Conservation (phyloP, 2,888 invertebrate genomes). For the Hyalella azteca region DNA sequence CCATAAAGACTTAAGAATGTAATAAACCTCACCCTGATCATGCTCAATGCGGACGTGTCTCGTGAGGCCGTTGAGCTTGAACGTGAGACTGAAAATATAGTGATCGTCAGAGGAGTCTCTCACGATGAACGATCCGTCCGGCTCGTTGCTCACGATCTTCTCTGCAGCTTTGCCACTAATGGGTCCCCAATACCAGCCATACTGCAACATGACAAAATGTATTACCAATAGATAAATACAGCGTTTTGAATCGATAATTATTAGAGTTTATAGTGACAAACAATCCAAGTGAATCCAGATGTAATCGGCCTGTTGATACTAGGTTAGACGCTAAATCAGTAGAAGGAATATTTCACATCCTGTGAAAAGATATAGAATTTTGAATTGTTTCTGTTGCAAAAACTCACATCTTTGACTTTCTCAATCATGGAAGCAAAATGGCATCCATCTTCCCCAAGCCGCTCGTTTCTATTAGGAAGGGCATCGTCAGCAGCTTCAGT, state of each 20-base stretch:
- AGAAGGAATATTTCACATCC: too few relatives aligned
- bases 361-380: too few relatives aligned
- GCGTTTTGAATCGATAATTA: too few relatives aligned
- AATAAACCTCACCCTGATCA: constrained; percentile 89
- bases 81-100: constrained; percentile 91
- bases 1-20: too few relatives aligned
- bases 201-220: too few relatives aligned
- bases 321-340: too few relatives aligned
- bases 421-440: constrained; percentile 91
- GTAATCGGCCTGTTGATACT: too few relatives aligned
- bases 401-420: constrained; percentile 89
- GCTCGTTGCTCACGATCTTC: constrained; percentile 87
- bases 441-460: constrained; percentile 41
- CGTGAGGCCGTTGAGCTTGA: constrained; percentile 86
- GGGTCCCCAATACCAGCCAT: constrained; percentile 96
- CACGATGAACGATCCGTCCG: constrained; percentile 92
- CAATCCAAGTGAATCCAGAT: too few relatives aligned
- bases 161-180: constrained; percentile 90
- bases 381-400: too few relatives aligned
- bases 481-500: neutral
- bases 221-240: too few relatives aligned
- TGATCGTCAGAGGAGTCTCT: constrained; percentile 93
- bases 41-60: constrained; percentile 93
- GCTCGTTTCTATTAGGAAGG: neutral
- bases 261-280: too few relatives aligned